Conservation (phyloP, 1,140 invertebrate genomes). For the Heterodera carotae region DNA sequence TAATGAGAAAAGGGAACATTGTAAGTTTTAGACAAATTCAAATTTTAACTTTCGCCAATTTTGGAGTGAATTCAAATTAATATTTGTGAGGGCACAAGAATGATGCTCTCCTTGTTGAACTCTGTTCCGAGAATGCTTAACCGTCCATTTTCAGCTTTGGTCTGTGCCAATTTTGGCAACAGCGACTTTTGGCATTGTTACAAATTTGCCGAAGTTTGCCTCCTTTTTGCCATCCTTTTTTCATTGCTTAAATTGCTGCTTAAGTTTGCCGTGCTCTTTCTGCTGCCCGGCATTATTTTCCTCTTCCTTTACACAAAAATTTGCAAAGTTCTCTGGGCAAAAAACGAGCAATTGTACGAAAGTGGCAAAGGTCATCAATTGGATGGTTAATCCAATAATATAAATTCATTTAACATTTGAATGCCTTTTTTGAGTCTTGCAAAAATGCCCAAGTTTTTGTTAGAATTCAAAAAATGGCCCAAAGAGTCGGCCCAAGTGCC, state of each 20-base stretch:
- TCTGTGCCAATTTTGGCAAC: constrained; percentile 16
- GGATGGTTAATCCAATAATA: too few species aligned
- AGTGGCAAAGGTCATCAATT: constrained; percentile 20
- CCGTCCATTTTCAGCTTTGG: not conserved
- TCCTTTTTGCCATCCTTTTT: constrained; percentile 9
- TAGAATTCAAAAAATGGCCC: not conserved
- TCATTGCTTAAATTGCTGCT: constrained; percentile 26
- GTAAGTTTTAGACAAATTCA: constrained; percentile 34
- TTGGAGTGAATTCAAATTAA: too few species aligned
- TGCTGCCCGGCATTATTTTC: constrained; percentile 58
- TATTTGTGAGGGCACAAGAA: too few species aligned
- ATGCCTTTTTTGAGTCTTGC: not conserved
- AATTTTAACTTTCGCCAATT: too few species aligned
- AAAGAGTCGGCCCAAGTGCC: not conserved
- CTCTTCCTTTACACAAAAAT: constrained; percentile 56
- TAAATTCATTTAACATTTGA: not conserved
- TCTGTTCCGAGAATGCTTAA: not conserved
- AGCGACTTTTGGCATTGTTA: constrained; percentile 36
- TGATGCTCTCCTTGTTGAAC: too few species aligned
- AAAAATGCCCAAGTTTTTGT: too few species aligned
- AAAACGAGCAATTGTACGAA: constrained; percentile 59
- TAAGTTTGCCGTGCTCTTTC: constrained; percentile 58
- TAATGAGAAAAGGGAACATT: constrained; percentile 39
- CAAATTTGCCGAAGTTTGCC: constrained; percentile 1
- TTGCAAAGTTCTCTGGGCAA: constrained; percentile 56